Conservation (phyloP, 2,888 invertebrate species). For the Helicoverpa assulta region DNA sequence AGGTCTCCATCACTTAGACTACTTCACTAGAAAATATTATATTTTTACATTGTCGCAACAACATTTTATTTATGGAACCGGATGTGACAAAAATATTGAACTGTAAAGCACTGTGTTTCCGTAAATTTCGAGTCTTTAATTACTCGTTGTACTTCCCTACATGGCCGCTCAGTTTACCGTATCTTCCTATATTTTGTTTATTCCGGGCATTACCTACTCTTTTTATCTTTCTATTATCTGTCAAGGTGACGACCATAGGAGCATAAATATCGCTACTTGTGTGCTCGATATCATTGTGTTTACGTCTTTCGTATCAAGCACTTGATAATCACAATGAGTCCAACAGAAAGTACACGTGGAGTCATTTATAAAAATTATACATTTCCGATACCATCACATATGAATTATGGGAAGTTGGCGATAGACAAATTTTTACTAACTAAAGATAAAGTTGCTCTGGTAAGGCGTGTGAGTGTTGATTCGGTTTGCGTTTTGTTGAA, state of each 20-base stretch:
- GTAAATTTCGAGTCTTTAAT: background rate
- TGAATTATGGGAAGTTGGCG: slow-evolving; percentile 74
- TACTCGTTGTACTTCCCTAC: background rate
- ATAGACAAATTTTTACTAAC: slow-evolving; percentile 68
- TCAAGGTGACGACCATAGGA: slow-evolving; percentile 22
- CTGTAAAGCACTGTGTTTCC: background rate
- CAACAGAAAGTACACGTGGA: slow-evolving; percentile 35
- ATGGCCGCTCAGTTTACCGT: background rate
- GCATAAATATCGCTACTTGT: slow-evolving; percentile 12
- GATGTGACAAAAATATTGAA: background rate
- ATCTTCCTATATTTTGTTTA: background rate
- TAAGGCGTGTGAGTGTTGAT: slow-evolving; percentile 57
- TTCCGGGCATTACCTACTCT: background rate
- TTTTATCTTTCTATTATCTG: slow-evolving; percentile 29
- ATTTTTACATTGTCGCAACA: background rate
- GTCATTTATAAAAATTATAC: slow-evolving; percentile 70
- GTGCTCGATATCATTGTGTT: slow-evolving; percentile 4
- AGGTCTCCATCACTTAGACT: background rate
- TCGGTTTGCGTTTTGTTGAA: background rate
- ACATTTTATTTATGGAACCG: background rate
- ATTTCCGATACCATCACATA: slow-evolving; percentile 70
- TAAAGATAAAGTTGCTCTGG: slow-evolving; percentile 74
- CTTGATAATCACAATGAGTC: slow-evolving; percentile 31
- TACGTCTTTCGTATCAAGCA: slow-evolving; percentile 15
- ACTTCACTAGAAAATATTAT: too few species aligned